Evolutionary conservation across 2,113 vertebrate genomes (phyloP), one percentile per base, ranked within the genome.

Genomic region (Dasyprocta punctata): DNA sequence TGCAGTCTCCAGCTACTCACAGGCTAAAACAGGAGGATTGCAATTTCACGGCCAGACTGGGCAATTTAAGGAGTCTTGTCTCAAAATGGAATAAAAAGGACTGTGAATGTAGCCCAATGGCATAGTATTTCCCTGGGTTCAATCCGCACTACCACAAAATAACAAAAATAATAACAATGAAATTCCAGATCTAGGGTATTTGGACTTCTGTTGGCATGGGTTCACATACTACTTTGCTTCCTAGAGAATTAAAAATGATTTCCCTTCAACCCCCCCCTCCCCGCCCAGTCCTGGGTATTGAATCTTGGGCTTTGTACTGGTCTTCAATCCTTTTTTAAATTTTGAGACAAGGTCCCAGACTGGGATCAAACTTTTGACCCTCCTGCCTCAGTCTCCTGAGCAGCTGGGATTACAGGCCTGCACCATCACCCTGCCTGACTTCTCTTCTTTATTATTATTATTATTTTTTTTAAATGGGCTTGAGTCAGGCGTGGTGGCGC

Each of bases 391-490:
- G 65, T 81, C 5, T 56, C 5, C n/a, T 33, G 17, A 24, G 58
- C 52, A 6, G 20, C 19, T 65, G 47, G 30, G 60, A 36, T 67
- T 78, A 26, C n/a, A 87, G 73, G 49, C 28, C 77, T 38, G 19
- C 7, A 6, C 7, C 14, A 78, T 16, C 14, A 17, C 4, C 24
- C 41, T 58, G 47, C 9, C 24, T 73, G 73, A 83, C 20, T 83
- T 90, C 52, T 38, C n/a, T 78, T 92, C 12, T 52, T 92, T 77
- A 85, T 75, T 94, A 94, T 81, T 83, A 82, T 41, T n/a, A n/a
- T n/a, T 52, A 52, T 52, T 52, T 11, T 56, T 56, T 56, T 56
- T 56, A 41, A 77, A 67, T 97, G 82, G 56, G 56, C 56, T 58
- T n/a, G n/a, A n/a, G n/a, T n/a, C n/a, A 7, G 19, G 56, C 22